Conservation (phyloP, 1,140 invertebrate species). For the Cyphomyrmex costatus region DNA sequence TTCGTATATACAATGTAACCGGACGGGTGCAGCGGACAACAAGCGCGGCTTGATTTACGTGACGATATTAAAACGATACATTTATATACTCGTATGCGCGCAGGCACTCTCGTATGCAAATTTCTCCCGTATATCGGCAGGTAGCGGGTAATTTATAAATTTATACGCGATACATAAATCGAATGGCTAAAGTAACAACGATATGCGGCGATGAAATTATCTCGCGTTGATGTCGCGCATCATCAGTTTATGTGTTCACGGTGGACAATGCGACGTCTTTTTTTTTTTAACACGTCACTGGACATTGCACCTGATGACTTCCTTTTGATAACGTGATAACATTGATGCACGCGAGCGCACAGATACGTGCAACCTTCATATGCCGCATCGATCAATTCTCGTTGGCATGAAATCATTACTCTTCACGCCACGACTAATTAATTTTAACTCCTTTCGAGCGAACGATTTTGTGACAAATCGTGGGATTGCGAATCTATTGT, state of each 20-base stretch:
- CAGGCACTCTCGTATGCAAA: conserved; percentile 37
- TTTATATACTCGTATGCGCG: conserved; percentile 30
- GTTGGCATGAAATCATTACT: conserved; percentile 25
- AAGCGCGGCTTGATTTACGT: conserved; percentile 53
- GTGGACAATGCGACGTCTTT: background rate
- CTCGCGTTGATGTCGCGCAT: conserved; percentile 23
- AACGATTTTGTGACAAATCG: background rate
- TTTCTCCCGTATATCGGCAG: conserved; percentile 31
- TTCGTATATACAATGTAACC: background rate
- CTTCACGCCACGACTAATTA: conserved; percentile 22
- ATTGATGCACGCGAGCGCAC: background rate
- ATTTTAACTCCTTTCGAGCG: background rate
- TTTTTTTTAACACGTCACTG: background rate
- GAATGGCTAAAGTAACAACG: background rate
- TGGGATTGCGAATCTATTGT: too few species aligned
- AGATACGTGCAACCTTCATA: background rate
- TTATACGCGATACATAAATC: conserved; percentile 49
- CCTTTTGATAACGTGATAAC: conserved; percentile 23
- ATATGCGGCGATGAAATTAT: conserved; percentile 41
- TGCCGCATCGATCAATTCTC: conserved; percentile 40
- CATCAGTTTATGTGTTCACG: background rate
- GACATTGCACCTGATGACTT: background rate
- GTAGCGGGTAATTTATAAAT: conserved; percentile 61
- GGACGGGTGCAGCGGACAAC: conserved; percentile 42
- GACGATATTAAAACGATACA: conserved; percentile 48